phyloP scores from a whole-genome alignment of 1,140 invertebrate genomes.

The Dendrolimus punctatus region DNA sequence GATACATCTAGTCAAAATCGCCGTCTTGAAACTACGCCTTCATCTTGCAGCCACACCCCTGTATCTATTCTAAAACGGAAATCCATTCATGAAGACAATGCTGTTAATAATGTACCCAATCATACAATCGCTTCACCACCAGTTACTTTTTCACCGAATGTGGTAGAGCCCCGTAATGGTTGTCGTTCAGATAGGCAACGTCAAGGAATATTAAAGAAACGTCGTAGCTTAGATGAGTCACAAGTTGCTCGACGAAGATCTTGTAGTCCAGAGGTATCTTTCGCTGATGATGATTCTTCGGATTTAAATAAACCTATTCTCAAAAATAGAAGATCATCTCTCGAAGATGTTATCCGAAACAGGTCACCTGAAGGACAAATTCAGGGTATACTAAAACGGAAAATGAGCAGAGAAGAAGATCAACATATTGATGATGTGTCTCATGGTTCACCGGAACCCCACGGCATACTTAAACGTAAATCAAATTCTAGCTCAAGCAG shows the following conservation, averaged over 20 bases:
- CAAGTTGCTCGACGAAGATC: conserved; percentile 78
- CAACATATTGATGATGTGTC: conserved; percentile 63
- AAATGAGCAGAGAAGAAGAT: conserved; percentile 68
- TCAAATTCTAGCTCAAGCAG: conserved; percentile 75
- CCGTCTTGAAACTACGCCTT: conserved; percentile 49
- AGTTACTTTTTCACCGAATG: conserved; percentile 79
- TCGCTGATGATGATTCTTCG: conserved; percentile 71
- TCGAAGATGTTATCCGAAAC: conserved; percentile 78
- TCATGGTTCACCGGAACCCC: conserved; percentile 76
- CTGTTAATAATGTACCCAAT: conserved; percentile 68
- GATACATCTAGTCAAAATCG: conserved; percentile 66
- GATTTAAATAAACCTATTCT: conserved; percentile 77
- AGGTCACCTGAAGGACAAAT: conserved; percentile 72
- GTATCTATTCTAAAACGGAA: conserved; percentile 88
- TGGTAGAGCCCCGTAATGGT: conserved; percentile 73
- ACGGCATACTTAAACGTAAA: conserved; percentile 84
- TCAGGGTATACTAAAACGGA: conserved; percentile 67
- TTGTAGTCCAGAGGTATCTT: conserved; percentile 78
- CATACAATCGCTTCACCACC: conserved; percentile 75
- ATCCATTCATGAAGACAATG: conserved; percentile 75
- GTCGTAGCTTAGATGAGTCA: conserved; percentile 84
- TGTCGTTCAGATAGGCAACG: conserved; percentile 72
- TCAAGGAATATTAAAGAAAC: conserved; percentile 86
- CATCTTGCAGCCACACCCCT: conserved; percentile 65
- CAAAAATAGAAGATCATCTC: conserved; percentile 78